Evolutionary conservation across 2,113 vertebrate species (phyloP), one percentile per base, ranked within the genome.

Genomic region (Chinchilla lanigera): DNA sequence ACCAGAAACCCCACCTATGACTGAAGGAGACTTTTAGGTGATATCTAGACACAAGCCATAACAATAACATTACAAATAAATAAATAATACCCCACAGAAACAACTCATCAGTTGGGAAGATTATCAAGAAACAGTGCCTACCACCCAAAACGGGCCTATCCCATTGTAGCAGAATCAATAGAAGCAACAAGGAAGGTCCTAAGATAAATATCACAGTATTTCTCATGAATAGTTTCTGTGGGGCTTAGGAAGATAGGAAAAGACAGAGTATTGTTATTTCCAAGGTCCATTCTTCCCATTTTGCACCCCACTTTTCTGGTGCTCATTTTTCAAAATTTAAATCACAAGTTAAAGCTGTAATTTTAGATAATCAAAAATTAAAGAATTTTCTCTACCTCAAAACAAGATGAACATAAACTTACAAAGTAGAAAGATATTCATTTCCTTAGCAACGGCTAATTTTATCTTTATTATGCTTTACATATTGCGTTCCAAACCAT

Each of bases 391-490:
- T 89, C 20, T 87, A 41, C 41, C 30, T 82, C 17, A 52, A 60
- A 97, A 82, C 9, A 50, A 50, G 38, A 92, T 63, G 38, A 91
- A 91, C 26, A 63, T 16, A 60, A 87, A 89, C 19, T 47, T 75
- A 80, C 4, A 96, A 22, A 90, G 47, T 78, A 87, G 77, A 90
- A 94, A 38, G 11, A 47, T 28, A 50, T 30, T 41, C 38, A 88
- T 91, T 81, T 86, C 20, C 58, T 91, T 78, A 89, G 58, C 33
- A 95, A 69, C 1, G 52, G 54, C 80, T 87, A 88, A 73, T 90
- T 94, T 82, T 91, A 65, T 61, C 30, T 88, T 38, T 86, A 20
- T 7, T 93, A 52, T 84, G 89, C 44, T 88, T 94, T 91, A 56
- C 2, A 78, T 47, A 77, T 82, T 30, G 35, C 16, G 86, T 69